Base-by-base conservation (phyloP, 2,113 vertebrate genomes). In the Electrona antarctica region DNA sequence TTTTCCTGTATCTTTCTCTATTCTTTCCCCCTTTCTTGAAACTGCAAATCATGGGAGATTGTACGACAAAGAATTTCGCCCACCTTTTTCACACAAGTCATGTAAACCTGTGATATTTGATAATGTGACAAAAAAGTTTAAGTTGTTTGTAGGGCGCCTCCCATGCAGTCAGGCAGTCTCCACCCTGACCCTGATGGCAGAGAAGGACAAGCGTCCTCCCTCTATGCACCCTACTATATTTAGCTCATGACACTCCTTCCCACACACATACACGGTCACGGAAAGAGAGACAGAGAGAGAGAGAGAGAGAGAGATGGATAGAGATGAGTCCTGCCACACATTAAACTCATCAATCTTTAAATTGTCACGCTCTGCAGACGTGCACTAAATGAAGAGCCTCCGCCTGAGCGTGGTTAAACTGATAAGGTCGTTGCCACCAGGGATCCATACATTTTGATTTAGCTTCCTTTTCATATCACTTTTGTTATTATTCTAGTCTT, bases 141-240 rank as follows among this genome's bases (percentile, higher is more conserved):
- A 41, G 3, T 41, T 41, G 3, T 6, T 41, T 41, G 33, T 2
- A 4, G 33, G 33, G 33, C 5, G 33, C 33, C 33, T 41, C 3
- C 3, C 33, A 6, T 41, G 33, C 33, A 41, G 33, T 41, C 33
- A 41, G 33, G 3, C n/a, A 33, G 61, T 50, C 61, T 64, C 61
- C 61, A 48, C n/a, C 61, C 14, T 28, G 14, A 50, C 47, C 47
- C 61, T 21, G 4, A 8, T 12, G 58, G 29, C 58, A 62, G 5
- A 49, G 47, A 29, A 51, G 9, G 63, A 12, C 9, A 21, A 61
- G 41, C 59, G 10, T 59, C 56, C 47, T 14, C 9, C 21, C 51
- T 14, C 2, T 6, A 46, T 66, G 54, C 8, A 55, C 57, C 58
- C 14, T 1, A 51, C 76, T 83, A 89, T 86, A 83, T 86, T 83